Conservation (phyloP, 2,888 invertebrate genomes). For the Leptinotarsa haldemani region DNA sequence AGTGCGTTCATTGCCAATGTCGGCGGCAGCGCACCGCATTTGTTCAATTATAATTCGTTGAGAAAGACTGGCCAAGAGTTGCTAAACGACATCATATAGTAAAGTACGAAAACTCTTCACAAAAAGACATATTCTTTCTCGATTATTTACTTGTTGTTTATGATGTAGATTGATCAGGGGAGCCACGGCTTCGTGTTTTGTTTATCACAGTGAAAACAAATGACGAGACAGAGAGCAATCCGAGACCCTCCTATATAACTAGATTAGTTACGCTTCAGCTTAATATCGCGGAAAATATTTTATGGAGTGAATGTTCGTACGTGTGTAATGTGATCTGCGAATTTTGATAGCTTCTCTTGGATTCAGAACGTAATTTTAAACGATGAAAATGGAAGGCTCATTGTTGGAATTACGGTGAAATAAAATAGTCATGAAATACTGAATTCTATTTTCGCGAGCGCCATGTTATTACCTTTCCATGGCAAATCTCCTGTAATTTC, state of each 20-base stretch:
- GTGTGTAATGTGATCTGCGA: slow-evolving; percentile 22
- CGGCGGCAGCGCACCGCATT: too few species aligned
- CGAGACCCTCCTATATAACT: slow-evolving; percentile 44
- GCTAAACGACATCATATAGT: too few species aligned
- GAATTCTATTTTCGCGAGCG: not conserved
- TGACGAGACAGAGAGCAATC: slow-evolving; percentile 44
- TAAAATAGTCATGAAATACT: not conserved
- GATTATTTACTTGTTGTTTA: slow-evolving; percentile 39
- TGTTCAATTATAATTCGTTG: too few species aligned
- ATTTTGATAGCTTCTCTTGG: slow-evolving; percentile 11
- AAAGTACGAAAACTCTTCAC: not conserved
- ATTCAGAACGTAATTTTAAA: not conserved
- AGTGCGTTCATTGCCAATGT: too few species aligned
- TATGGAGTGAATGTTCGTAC: slow-evolving; percentile 25
- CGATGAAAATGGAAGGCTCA: not conserved
- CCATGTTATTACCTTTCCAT: too few species aligned
- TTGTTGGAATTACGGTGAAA: not conserved
- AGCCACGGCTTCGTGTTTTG: slow-evolving; percentile 41
- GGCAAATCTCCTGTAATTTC: too few species aligned
- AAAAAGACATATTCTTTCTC: slow-evolving; percentile 4
- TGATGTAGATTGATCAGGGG: slow-evolving; percentile 45
- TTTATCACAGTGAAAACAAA: slow-evolving; percentile 46
- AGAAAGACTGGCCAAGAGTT: too few species aligned
- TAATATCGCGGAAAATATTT: slow-evolving; percentile 46
- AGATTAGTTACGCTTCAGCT: slow-evolving; percentile 47